Conservation (phyloP, 1,140 invertebrate species). For the Episyrphus balteatus region DNA sequence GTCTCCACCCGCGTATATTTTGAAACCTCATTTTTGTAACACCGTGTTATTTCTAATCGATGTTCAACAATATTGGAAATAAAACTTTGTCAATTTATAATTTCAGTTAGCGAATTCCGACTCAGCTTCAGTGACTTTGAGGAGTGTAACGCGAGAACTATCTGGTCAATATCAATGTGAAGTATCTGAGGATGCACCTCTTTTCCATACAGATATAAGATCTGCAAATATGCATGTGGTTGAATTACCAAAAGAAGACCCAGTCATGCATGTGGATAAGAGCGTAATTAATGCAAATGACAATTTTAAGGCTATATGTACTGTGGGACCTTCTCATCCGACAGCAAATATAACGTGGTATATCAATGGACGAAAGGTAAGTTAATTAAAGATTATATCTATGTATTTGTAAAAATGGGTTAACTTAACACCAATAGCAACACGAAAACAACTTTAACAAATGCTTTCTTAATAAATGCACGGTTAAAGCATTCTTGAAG, state of each 20-base stretch:
- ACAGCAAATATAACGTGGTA: constrained; percentile 59
- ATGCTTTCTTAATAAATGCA: no score
- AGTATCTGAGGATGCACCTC: constrained; percentile 58
- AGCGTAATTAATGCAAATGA: constrained; percentile 31
- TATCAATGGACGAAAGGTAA: constrained; percentile 54
- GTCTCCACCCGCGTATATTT: no score
- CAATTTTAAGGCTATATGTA: constrained; percentile 40
- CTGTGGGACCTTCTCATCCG: constrained; percentile 45
- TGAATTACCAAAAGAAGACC: constrained; percentile 34
- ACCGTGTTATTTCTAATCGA: no score
- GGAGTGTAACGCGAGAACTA: constrained; percentile 48
- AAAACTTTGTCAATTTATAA: no score
- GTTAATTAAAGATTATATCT: constrained; percentile 7
- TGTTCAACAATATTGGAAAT: no score
- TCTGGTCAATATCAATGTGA: constrained; percentile 60
- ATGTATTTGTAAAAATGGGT: no score
- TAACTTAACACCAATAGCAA: no score
- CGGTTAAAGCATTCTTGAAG: no score
- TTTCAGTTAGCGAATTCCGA: constrained; percentile 50
- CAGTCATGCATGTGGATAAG: constrained; percentile 33
- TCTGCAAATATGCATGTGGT: constrained; percentile 54
- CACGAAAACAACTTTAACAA: no score
- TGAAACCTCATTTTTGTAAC: no score
- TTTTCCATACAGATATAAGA: constrained; percentile 57
- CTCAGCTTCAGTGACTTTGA: constrained; percentile 48